phyloP scores from a whole-genome alignment of 2,113 vertebrate species.

The Pampusana beccarii region DNA sequence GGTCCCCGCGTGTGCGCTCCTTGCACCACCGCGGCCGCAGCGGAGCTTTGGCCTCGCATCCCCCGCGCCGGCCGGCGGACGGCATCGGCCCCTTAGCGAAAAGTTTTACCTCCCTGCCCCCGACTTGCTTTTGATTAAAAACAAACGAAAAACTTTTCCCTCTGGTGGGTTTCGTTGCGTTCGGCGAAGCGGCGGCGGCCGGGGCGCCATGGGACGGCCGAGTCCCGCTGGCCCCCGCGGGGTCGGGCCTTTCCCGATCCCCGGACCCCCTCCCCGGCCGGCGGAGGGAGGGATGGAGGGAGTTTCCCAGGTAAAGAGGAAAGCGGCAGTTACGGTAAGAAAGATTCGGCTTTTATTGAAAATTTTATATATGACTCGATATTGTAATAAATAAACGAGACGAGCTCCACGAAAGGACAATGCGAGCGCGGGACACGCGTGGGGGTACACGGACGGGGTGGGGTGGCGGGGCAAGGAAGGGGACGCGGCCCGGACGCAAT shows the following conservation, averaged over 20 bases:
- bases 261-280: background rate
- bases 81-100: background rate
- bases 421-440: constrained; percentile 73
- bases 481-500: constrained; percentile 70
- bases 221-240: background rate
- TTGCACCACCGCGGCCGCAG: background rate
- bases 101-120: background rate
- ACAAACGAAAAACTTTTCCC: background rate
- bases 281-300: background rate
- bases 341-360: constrained; percentile 94
- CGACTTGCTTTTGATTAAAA: background rate
- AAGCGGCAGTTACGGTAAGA: constrained; percentile 82
- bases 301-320: constrained; percentile 21
- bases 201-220: too few relatives aligned
- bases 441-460: constrained; percentile 71
- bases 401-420: constrained; percentile 83
- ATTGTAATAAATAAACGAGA: constrained; percentile 97
- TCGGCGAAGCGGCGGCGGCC: background rate
- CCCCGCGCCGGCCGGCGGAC: background rate
- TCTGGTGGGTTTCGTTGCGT: background rate
- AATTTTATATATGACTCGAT: constrained; percentile 86
- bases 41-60: background rate
- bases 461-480: background rate
- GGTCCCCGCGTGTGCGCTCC: background rate
- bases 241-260: background rate